These are phyloP conservation scores for Agriopis aurantiaria DNA, from an alignment of 2,888 invertebrate genomes.

Conservation along the genomic window DNA sequence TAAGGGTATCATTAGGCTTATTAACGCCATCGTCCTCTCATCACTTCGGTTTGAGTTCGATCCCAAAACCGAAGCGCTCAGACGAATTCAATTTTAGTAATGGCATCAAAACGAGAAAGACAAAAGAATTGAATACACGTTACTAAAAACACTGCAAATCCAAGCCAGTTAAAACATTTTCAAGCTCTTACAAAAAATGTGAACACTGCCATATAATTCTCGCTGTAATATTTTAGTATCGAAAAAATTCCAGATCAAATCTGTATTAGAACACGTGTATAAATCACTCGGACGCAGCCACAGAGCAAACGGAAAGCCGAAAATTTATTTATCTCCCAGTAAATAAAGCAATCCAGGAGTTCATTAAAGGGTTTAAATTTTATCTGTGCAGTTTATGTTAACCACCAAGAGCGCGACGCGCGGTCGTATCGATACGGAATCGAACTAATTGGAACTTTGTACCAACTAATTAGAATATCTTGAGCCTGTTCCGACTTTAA, in stretches of 20 bases:
- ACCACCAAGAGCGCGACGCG: constrained; percentile 61
- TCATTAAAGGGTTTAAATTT: constrained; percentile 80
- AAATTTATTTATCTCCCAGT: constrained; percentile 69
- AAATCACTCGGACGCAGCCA: constrained; percentile 51
- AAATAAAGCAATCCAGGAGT: constrained; percentile 74
- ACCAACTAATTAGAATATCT: constrained; percentile 79
- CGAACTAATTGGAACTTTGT: constrained; percentile 77
- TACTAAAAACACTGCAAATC: neutral
- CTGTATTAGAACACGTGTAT: constrained; percentile 51
- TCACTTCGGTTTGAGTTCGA: constrained; percentile 58
- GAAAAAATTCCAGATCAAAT: constrained; percentile 50
- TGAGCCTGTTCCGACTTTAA: constrained; percentile 56
- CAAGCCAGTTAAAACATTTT: neutral
- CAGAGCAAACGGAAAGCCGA: constrained; percentile 59
- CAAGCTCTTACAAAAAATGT: neutral
- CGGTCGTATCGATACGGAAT: constrained; percentile 67
- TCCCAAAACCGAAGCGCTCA: constrained; percentile 44
- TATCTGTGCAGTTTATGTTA: constrained; percentile 78
- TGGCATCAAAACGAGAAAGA: constrained; percentile 8
- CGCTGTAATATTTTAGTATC: constrained; percentile 29
- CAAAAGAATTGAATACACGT: neutral
- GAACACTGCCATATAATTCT: constrained; percentile 5
- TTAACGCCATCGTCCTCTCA: constrained; percentile 65
- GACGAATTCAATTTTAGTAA: constrained; percentile 23
- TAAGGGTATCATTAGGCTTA: constrained; percentile 81